Percentiles rank a stretch among this genome's conserved stretches.
Evolutionary conservation across 1,140 invertebrate genomes (phyloP).

Genomic region (Camponotus vicinus): DNA sequence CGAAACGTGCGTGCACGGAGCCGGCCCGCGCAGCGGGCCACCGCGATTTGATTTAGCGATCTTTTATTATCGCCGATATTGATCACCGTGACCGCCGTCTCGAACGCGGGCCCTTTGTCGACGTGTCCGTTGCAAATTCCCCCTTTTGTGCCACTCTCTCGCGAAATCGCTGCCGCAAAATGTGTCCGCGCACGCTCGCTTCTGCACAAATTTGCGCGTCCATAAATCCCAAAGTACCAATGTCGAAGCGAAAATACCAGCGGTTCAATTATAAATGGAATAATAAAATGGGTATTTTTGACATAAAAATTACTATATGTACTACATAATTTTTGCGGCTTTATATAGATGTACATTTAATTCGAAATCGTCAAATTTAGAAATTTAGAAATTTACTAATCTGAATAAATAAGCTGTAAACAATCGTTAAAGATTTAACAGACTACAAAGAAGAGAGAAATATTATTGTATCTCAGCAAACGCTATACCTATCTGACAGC

Average conservation of each 20-base stretch:
- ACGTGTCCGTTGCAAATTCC: constrained; percentile 51
- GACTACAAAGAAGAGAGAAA: neutral
- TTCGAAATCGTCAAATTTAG: neutral
- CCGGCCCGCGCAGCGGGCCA: constrained; percentile 27
- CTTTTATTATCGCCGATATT: constrained; percentile 80
- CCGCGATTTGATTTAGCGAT: constrained; percentile 78
- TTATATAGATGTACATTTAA: neutral
- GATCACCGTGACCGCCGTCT: constrained; percentile 62
- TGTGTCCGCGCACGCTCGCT: constrained; percentile 1
- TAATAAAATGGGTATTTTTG: constrained; percentile 9
- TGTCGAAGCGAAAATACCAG: neutral
- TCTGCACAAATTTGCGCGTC: constrained; percentile 41
- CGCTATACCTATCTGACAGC: neutral
- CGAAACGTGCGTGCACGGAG: constrained; percentile 18
- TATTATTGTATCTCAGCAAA: constrained; percentile 11
- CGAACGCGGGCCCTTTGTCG: constrained; percentile 37
- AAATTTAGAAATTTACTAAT: neutral
- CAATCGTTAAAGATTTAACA: constrained; percentile 1
- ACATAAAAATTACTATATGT: neutral
- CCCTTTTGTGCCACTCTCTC: constrained; percentile 19
- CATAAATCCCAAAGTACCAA: constrained; percentile 26
- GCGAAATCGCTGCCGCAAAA: constrained; percentile 19
- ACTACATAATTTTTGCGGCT: neutral
- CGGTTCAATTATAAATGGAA: constrained; percentile 6
- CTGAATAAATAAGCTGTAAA: constrained; percentile 21